Percentiles rank a stretch among this genome's conserved stretches.
Conservation (phyloP, 2,888 invertebrate genomes). For the Cantharis rustica region DNA sequence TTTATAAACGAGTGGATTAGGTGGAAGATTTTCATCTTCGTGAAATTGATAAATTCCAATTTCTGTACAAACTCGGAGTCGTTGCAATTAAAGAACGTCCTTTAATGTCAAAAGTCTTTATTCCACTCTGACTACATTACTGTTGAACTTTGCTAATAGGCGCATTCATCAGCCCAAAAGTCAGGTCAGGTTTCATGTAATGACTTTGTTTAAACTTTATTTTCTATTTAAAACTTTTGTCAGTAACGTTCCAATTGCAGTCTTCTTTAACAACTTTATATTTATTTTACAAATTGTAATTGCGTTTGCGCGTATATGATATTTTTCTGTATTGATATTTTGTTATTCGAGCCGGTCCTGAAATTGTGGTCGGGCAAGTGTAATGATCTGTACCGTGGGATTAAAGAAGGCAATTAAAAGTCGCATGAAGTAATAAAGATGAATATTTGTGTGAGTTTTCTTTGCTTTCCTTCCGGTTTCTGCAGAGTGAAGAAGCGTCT, state of each 20-base stretch:
- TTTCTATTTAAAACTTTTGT: not conserved
- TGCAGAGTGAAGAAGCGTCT: constrained; percentile 46
- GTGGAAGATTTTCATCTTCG: constrained; percentile 28
- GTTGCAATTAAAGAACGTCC: constrained; percentile 36
- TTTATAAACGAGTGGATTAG: constrained; percentile 13
- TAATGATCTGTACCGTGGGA: constrained; percentile 47
- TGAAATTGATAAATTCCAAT: constrained; percentile 40
- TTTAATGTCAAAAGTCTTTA: constrained; percentile 40
- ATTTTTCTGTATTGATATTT: not conserved
- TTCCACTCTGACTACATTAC: constrained; percentile 41
- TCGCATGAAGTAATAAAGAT: constrained; percentile 50
- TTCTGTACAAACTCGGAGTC: constrained; percentile 33
- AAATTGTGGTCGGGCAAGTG: constrained; percentile 32
- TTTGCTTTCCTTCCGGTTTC: constrained; percentile 41
- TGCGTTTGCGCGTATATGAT: not conserved
- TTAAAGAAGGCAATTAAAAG: constrained; percentile 51
- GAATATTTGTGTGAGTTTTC: constrained; percentile 46
- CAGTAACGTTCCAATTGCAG: not conserved
- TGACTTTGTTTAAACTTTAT: constrained; percentile 2
- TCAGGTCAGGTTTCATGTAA: constrained; percentile 15
- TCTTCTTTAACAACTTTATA: not conserved
- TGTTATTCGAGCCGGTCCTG: constrained; percentile 15
- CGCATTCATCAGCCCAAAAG: constrained; percentile 38
- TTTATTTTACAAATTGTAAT: not conserved
- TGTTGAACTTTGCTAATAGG: constrained; percentile 46